phyloP scores from a whole-genome alignment of 2,888 invertebrate species.

The Orthosia cruda region DNA sequence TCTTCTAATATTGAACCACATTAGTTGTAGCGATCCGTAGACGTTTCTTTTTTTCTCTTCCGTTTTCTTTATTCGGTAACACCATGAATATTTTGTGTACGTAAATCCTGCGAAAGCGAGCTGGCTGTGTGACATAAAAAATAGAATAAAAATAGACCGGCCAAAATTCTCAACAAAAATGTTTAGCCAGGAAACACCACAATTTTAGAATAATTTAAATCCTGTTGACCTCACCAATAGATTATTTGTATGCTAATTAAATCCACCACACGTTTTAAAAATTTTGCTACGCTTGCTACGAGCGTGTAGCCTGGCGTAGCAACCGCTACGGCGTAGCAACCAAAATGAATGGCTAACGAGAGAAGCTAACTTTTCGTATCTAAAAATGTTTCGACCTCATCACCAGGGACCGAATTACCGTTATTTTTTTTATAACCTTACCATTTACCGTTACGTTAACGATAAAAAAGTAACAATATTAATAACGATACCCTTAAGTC shows the following conservation, averaged over 20 bases:
- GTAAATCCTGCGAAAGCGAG: neutral
- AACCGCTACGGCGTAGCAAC: too few species aligned
- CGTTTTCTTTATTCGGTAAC: conserved; percentile 7
- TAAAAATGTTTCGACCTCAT: neutral
- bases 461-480: too few species aligned
- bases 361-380: neutral
- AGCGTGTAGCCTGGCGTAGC: conserved; percentile 24
- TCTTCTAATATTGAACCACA: neutral
- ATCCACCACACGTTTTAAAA: neutral
- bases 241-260: neutral
- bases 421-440: too few species aligned
- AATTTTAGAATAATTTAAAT: too few species aligned
- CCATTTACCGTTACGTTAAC: too few species aligned
- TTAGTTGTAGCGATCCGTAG: neutral
- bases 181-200: too few species aligned
- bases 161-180: too few species aligned
- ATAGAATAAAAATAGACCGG: too few species aligned
- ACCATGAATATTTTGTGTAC: conserved; percentile 13
- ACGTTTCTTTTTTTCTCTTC: neutral
- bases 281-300: conserved; percentile 24
- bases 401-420: too few species aligned
- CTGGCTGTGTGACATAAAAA: too few species aligned
- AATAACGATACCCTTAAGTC: too few species aligned
- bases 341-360: neutral
- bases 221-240: too few species aligned